Evolutionary conservation across 2,888 invertebrate species (phyloP), one percentile per base, ranked within the genome.

Genomic region (Pammene aurita): DNA sequence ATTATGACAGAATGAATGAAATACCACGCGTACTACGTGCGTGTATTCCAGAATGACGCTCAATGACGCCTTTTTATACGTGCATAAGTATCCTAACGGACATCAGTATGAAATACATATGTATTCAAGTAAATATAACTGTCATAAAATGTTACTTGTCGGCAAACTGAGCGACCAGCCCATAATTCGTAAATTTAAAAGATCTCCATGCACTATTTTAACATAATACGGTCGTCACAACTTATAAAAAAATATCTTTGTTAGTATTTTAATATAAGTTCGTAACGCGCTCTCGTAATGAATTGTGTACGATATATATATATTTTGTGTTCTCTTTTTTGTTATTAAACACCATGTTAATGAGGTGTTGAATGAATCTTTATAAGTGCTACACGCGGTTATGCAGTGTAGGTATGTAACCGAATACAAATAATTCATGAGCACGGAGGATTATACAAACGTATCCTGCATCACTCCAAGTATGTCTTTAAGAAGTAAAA

Each of bases 301-400:
- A 54, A 44, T 48, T 54, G 10, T 34, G 42, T 60, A n/a, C n/a
- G n/a, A n/a, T 54, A 54, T 54, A 46, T 52, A 61, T 34, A 42
- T 35, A 34, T 16, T 44, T 57, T 38, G 44, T 18, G n/a, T n/a
- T n/a, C n/a, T n/a, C n/a, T n/a, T n/a, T n/a, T n/a, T n/a, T n/a
- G n/a, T 57, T 68, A 46, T 68, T 18, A 66, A 41, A 64, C 44
- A 48, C 18, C 26, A 46, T 68, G 57, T 68, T 68, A 69, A 69
- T 69, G 60, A 60, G 60, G 64, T 69, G 69, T 65, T 35, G 54
- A 69, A 65, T 61, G 66, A 70, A 70, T 61, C 70, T 76, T 76
- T 75, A 81, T 72, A 83, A 83, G 78, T 81, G 83, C 56, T 75
- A 75, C 73, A 66, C 72, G 80, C 71, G 80, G 82, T 81, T 76